A percentile compares a stretch with the other conserved stretches of the same genome.
Evolutionary conservation across 2,888 invertebrate species (phyloP).

Genomic region (Dynastes tityus): DNA sequence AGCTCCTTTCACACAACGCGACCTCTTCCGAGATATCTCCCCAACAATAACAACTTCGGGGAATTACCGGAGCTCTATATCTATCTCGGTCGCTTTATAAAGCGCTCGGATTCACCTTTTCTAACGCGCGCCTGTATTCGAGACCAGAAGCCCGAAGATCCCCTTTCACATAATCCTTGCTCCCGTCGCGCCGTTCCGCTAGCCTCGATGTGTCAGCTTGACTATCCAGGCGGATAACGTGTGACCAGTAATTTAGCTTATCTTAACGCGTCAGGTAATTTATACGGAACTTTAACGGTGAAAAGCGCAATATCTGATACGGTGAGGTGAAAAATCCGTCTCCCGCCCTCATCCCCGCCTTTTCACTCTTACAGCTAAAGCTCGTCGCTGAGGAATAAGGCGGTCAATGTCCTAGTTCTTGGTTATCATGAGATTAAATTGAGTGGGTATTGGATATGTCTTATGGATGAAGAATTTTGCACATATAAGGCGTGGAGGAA

Average conservation of each 20-base stretch:
- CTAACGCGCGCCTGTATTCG: not conserved
- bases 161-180: not conserved
- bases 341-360: no score
- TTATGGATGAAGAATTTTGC: no score
- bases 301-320: constrained; percentile 21
- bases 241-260: constrained; percentile 27
- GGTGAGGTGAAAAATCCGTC: not conserved
- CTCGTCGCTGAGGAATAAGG: no score
- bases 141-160: no score
- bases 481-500: no score
- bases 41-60: constrained; percentile 6
- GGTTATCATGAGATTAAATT: no score
- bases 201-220: constrained; percentile 25
- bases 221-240: constrained; percentile 15
- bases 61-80: not conserved
- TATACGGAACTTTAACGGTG: constrained; percentile 9
- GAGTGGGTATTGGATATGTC: no score
- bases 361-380: no score
- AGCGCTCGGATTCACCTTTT: not conserved
- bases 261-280: constrained; percentile 34
- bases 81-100: not conserved
- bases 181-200: constrained; percentile 5
- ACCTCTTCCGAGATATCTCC: no score
- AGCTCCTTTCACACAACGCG: no score
- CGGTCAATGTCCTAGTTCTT: no score